Evolutionary conservation across 2,113 vertebrate genomes (phyloP).

Genomic region (Macroglossus sobrinus): DNA sequence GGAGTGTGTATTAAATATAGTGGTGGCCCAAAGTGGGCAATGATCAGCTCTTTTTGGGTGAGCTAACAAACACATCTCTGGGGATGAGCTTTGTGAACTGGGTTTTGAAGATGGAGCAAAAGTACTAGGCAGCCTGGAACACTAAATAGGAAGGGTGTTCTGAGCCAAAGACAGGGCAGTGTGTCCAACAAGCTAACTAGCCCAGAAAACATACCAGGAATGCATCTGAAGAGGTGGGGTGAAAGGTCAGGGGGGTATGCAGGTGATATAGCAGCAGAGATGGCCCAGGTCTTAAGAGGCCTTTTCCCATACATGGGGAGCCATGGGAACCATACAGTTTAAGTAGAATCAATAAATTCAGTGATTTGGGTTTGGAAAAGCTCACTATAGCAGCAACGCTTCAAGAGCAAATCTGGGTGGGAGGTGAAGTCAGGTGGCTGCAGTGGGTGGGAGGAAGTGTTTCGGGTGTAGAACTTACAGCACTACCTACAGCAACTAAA

Average conservation of each 20-base stretch:
- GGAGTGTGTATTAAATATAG: neutral
- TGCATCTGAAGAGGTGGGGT: neutral
- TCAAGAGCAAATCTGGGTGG: neutral
- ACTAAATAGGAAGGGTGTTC: neutral
- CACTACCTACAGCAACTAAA: rapidly evolving
- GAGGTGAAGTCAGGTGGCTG: neutral
- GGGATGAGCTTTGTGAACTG: neutral
- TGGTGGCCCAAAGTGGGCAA: neutral
- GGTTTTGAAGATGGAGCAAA: neutral
- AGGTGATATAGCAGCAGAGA: neutral
- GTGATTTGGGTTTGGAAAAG: neutral
- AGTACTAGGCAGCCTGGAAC: neutral
- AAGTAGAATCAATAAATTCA: neutral
- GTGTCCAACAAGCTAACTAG: rapidly evolving
- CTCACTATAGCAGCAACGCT: neutral
- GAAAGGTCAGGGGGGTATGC: too few species aligned
- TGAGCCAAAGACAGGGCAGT: neutral
- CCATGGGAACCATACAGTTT: neutral
- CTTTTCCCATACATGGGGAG: neutral
- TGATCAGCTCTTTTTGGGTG: neutral
- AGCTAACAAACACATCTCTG: too few species aligned
- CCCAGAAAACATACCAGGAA: neutral
- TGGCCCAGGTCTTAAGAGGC: neutral
- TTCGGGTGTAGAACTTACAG: neutral
- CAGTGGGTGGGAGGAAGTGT: neutral